These are phyloP conservation scores for Petaurus breviceps DNA, from an alignment of 2,113 vertebrate species.

Conservation along the genomic window DNA sequence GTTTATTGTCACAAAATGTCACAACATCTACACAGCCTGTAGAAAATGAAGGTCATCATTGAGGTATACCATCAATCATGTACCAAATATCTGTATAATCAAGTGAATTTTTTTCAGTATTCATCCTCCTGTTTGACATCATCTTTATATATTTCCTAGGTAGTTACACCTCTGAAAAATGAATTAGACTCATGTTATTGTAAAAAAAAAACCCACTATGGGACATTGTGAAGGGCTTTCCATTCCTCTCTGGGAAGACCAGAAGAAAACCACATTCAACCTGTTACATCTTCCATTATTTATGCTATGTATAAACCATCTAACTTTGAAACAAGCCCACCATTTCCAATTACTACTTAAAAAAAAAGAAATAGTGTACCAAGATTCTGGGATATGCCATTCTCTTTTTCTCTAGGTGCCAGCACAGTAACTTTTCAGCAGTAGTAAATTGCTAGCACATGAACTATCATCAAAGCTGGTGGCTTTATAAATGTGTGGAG, in stretches of 20 bases:
- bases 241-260: slow-evolving; percentile 14
- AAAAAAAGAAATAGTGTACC: neutral
- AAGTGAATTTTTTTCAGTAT: neutral
- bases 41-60: neutral
- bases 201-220: neutral
- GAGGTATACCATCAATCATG: neutral
- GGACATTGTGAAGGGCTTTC: neutral
- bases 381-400: neutral
- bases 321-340: neutral
- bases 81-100: neutral
- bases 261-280: neutral
- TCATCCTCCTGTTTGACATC: neutral
- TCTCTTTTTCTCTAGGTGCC: neutral
- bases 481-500: neutral
- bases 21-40: neutral
- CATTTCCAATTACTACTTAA: neutral
- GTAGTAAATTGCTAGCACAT: neutral
- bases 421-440: neutral
- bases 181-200: neutral
- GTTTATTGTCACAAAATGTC: neutral
- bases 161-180: neutral
- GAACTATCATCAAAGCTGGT: neutral
- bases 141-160: neutral
- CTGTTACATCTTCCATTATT: neutral
- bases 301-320: neutral